Evolutionary conservation across 2,888 invertebrate genomes (phyloP).

Genomic region (Brenthis daphne): DNA sequence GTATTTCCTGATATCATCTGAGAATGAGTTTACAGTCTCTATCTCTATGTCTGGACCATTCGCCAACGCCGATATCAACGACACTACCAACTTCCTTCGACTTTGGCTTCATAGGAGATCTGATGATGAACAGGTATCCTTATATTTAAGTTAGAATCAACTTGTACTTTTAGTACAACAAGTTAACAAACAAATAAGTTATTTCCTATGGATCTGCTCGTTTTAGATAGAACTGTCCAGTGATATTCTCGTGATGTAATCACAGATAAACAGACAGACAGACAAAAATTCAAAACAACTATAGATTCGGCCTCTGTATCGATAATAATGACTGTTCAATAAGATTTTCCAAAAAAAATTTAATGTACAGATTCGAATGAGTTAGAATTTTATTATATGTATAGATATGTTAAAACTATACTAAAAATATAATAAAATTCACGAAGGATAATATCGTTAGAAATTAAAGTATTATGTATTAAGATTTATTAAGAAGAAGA

Average conservation of each 20-base stretch:
- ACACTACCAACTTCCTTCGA: slow-evolving; percentile 43
- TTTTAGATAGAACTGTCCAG: not conserved
- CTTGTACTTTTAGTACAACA: too few relatives aligned
- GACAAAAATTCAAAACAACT: too few relatives aligned
- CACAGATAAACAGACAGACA: too few relatives aligned
- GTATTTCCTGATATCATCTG: slow-evolving; percentile 52
- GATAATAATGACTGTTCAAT: too few relatives aligned
- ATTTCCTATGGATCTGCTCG: not conserved
- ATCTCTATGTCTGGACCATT: slow-evolving; percentile 65
- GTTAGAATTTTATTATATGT: too few relatives aligned
- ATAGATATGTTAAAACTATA: not conserved
- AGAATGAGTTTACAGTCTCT: slow-evolving; percentile 47
- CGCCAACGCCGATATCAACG: slow-evolving; percentile 45
- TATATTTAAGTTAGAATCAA: not conserved
- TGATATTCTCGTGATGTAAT: too few relatives aligned
- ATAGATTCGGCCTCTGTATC: too few relatives aligned
- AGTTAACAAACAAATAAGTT: too few relatives aligned
- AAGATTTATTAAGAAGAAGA: too few relatives aligned
- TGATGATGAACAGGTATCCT: slow-evolving; percentile 11
- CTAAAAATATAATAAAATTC: too few relatives aligned
- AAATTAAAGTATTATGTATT: not conserved
- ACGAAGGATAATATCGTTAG: not conserved
- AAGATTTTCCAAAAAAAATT: too few relatives aligned
- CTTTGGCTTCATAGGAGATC: slow-evolving; percentile 46
- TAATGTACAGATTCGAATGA: too few relatives aligned